Evolutionary conservation across 2,888 invertebrate genomes (phyloP).

Genomic region (Noctua janthe): DNA sequence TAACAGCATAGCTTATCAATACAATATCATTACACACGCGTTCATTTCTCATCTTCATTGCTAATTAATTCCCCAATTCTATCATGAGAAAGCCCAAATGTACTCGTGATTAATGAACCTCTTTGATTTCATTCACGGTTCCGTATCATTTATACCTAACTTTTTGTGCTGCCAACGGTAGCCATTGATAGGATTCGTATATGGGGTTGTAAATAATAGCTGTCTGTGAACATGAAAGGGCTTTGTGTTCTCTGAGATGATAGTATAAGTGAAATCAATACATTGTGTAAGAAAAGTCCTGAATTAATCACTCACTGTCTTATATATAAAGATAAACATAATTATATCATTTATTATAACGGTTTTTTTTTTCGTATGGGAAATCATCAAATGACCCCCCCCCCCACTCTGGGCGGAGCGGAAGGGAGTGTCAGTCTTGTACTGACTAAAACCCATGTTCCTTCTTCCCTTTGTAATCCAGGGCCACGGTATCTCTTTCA

Average conservation of each 20-base stretch:
- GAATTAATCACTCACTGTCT: not conserved
- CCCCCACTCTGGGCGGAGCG: too few relatives aligned
- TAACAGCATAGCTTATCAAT: not conserved
- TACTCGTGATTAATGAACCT: conserved; percentile 43
- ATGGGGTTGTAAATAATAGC: conserved; percentile 1
- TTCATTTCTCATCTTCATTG: not conserved
- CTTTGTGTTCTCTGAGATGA: conserved; percentile 4
- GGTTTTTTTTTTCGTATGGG: too few relatives aligned
- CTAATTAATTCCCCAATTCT: conserved; percentile 35
- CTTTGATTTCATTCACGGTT: conserved; percentile 46
- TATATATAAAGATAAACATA: too few relatives aligned
- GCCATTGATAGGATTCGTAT: conserved; percentile 23
- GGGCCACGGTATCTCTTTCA: too few relatives aligned
- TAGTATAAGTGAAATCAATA: not conserved
- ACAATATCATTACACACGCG: conserved; percentile 2
- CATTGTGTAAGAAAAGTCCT: not conserved
- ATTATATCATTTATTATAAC: too few relatives aligned
- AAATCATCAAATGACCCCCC: too few relatives aligned
- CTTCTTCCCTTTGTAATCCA: too few relatives aligned
- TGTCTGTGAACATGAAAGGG: conserved; percentile 7
- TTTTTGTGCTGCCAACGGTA: conserved; percentile 17
- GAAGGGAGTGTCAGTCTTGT: too few relatives aligned
- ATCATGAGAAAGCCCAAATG: conserved; percentile 6
- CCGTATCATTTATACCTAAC: conserved; percentile 18
- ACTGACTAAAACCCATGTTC: too few relatives aligned